A percentile compares a stretch with the other conserved stretches of the same genome.
These are phyloP conservation scores for Brachirus orientalis DNA, from an alignment of 2,113 vertebrate species.

Conservation along the genomic window DNA sequence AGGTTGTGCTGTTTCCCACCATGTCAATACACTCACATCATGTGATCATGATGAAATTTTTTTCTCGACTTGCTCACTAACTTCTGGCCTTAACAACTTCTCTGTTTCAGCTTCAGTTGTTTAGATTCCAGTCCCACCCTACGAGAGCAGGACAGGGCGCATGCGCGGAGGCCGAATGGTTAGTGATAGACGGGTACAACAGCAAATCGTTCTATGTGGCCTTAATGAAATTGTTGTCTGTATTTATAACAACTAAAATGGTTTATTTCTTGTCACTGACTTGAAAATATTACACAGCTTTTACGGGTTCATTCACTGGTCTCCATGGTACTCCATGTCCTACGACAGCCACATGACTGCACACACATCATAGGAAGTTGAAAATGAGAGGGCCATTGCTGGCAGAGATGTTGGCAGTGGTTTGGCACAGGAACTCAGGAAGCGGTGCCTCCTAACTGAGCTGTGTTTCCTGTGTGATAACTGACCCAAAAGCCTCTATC, in stretches of 20 bases:
- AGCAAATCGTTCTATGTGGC: no score
- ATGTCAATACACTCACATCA: no score
- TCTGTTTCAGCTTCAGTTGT: no score
- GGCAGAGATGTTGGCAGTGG: conserved; percentile 62
- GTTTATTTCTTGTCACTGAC: background rate
- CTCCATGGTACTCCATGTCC: conserved; percentile 1
- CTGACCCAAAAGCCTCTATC: conserved; percentile 57
- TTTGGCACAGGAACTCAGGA: conserved; percentile 70
- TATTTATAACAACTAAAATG: background rate
- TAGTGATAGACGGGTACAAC: no score
- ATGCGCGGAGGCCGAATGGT: no score
- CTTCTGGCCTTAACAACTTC: no score
- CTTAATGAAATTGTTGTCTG: no score
- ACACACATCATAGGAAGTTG: conserved; percentile 51
- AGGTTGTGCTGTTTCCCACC: no score
- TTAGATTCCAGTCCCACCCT: no score
- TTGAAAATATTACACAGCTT: background rate
- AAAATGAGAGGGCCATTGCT: conserved; percentile 43
- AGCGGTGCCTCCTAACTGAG: conserved; percentile 71
- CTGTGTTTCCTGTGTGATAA: conserved; percentile 82
- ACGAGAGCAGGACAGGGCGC: no score
- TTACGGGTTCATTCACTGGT: background rate
- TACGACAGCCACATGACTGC: conserved; percentile 25
- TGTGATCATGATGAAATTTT: no score
- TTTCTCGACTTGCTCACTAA: no score